These are phyloP conservation scores for Pyrrhosoma nymphula DNA, from an alignment of 2,888 invertebrate genomes.

Conservation along the genomic window DNA sequence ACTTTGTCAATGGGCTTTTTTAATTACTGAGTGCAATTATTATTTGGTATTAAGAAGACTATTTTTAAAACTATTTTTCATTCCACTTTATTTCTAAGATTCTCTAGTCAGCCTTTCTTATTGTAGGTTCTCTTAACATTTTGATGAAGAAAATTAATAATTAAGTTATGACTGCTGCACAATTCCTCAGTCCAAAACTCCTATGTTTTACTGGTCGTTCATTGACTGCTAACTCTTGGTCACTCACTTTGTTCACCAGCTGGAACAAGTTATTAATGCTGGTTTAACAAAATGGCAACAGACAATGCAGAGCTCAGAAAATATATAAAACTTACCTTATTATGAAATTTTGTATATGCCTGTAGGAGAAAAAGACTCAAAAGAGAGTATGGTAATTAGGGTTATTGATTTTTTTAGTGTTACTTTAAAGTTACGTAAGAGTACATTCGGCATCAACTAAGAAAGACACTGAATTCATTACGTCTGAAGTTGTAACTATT, in stretches of 20 bases:
- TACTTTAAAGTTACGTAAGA: not conserved
- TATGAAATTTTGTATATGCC: slow-evolving; percentile 8
- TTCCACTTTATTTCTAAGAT: slow-evolving; percentile 27
- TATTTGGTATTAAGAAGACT: slow-evolving; percentile 28
- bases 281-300: not conserved
- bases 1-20: not conserved
- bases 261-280: not conserved
- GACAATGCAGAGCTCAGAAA: not conserved
- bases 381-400: not conserved
- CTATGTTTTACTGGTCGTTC: slow-evolving; percentile 3
- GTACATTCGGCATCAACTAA: not conserved
- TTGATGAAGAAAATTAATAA: slow-evolving; percentile 7
- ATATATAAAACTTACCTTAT: not conserved
- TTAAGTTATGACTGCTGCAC: not conserved
- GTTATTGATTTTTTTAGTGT: slow-evolving; percentile 16
- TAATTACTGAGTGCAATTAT: slow-evolving; percentile 53
- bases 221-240: slow-evolving; percentile 26
- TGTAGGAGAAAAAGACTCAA: slow-evolving; percentile 52
- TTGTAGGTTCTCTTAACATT: not conserved
- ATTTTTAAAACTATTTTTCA: slow-evolving; percentile 25
- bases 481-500: slow-evolving; percentile 10
- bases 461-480: not conserved
- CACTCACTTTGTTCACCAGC: not conserved
- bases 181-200: not conserved
- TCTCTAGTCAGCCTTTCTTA: slow-evolving; percentile 49